A percentile compares a stretch with the other conserved stretches of the same genome.
phyloP scores from a whole-genome alignment of 2,797 vertebrate genomes.

The Meda fulgida region DNA sequence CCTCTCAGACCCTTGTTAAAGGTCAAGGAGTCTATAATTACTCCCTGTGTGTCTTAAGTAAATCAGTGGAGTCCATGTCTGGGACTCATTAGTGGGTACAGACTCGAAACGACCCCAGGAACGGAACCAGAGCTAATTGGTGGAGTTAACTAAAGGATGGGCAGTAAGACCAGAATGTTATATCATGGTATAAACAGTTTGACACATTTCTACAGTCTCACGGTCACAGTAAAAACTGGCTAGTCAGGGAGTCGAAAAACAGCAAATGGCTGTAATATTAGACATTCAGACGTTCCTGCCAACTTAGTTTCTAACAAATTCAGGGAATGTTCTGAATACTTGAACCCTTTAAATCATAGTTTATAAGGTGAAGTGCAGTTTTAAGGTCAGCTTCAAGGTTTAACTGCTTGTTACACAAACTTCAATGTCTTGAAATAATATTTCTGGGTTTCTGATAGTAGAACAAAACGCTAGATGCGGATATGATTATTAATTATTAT shows the following conservation, averaged over 20 bases:
- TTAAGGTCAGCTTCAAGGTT: background rate
- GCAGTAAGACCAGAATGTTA: background rate
- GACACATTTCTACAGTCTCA: background rate
- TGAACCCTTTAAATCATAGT: background rate
- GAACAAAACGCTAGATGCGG: background rate
- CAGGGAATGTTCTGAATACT: background rate
- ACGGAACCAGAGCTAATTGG: background rate
- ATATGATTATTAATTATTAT: background rate
- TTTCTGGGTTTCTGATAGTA: background rate
- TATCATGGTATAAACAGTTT: background rate
- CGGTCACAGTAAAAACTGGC: background rate
- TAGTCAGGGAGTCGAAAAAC: background rate
- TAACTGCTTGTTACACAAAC: background rate
- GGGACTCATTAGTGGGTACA: background rate
- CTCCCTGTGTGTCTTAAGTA: background rate
- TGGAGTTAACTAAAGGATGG: background rate
- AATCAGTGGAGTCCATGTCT: background rate
- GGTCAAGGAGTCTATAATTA: slow-evolving; percentile 36
- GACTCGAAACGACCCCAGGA: background rate
- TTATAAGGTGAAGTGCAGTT: background rate
- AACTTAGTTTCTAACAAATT: background rate
- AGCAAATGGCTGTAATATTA: background rate
- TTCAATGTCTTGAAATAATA: background rate
- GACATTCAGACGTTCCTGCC: background rate
- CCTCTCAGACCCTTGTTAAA: slow-evolving; percentile 28